Evolutionary conservation across 2,888 invertebrate species (phyloP).

Genomic region (Tyria jacobaeae): DNA sequence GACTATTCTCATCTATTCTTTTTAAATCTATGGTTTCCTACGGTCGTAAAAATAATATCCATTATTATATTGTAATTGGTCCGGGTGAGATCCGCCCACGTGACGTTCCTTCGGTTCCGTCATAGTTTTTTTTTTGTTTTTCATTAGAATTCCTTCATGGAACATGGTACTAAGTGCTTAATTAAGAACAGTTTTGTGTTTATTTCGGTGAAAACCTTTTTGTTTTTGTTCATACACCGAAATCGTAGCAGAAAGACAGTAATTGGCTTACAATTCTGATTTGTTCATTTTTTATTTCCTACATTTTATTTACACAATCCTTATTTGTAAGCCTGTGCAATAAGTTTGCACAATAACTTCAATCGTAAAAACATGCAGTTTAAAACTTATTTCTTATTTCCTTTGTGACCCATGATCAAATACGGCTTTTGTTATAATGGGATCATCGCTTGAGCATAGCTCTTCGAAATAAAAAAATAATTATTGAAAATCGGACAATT

Average conservation of each 20-base stretch:
- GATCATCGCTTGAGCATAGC: no score
- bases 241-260: background rate
- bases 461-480: no score
- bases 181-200: constrained; percentile 36
- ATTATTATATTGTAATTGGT: constrained; percentile 81
- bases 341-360: no score
- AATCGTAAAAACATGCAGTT: background rate
- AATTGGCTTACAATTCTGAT: constrained; percentile 7
- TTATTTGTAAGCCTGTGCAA: no score
- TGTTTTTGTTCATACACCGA: background rate
- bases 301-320: no score
- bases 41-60: constrained; percentile 73
- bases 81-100: constrained; percentile 50
- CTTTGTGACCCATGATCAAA: no score
- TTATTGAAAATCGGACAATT: no score
- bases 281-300: background rate
- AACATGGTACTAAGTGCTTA: constrained; percentile 38
- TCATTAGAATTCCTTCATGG: constrained; percentile 49
- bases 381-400: no score
- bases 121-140: constrained; percentile 63
- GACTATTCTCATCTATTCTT: constrained; percentile 2
- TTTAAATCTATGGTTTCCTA: constrained; percentile 9
- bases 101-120: constrained; percentile 59
- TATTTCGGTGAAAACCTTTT: constrained; percentile 7
- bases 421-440: no score